Evolutionary conservation across 2,113 vertebrate genomes (phyloP).

Genomic region (Alethe diademata): DNA sequence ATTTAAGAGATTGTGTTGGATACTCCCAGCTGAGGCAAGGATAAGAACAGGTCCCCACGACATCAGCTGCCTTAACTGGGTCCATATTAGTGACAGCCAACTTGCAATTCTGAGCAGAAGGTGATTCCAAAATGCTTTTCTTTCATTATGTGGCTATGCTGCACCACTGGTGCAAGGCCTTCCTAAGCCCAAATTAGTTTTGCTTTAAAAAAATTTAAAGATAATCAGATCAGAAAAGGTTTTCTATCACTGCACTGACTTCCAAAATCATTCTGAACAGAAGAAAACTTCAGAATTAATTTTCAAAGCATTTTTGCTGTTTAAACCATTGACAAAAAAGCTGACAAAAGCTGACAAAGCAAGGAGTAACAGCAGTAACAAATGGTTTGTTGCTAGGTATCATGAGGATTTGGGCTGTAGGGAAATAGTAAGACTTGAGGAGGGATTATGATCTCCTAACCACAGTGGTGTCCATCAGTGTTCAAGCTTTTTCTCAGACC

Average conservation of each 20-base stretch:
- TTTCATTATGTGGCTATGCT: neutral
- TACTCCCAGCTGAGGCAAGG: neutral
- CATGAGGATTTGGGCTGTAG: neutral
- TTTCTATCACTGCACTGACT: neutral
- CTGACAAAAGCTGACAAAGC: neutral
- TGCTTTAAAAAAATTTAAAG: neutral
- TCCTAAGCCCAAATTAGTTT: neutral
- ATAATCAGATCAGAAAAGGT: neutral
- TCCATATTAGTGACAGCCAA: neutral
- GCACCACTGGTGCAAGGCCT: neutral
- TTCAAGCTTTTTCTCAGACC: neutral
- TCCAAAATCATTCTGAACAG: neutral
- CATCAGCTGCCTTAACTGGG: neutral
- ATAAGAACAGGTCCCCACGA: neutral
- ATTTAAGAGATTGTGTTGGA: neutral
- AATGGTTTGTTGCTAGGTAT: neutral
- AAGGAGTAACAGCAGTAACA: neutral
- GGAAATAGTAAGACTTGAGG: neutral
- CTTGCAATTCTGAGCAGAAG: neutral
- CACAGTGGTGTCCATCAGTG: neutral
- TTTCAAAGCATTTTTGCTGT: neutral
- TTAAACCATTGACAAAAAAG: neutral
- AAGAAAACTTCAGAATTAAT: neutral
- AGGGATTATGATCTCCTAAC: neutral
- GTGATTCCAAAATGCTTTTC: neutral